Evolutionary conservation across 1,140 invertebrate species (phyloP).

Genomic region (Cecropterus lyciades): DNA sequence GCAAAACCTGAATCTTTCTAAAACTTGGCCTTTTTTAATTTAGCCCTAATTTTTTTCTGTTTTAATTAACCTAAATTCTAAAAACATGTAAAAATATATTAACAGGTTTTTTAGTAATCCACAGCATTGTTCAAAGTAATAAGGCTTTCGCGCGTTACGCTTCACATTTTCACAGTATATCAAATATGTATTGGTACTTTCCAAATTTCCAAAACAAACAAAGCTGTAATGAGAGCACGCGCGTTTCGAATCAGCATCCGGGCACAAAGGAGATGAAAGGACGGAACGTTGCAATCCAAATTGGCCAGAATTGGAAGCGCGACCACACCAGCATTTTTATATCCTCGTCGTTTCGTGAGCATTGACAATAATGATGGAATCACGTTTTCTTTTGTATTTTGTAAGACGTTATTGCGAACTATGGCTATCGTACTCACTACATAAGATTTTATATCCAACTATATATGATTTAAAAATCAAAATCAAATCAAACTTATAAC

Average conservation of each 20-base stretch:
- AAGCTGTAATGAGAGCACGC: conserved; percentile 30
- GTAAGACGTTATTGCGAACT: too few species aligned
- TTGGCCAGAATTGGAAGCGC: conserved; percentile 19
- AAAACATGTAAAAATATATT: too few species aligned
- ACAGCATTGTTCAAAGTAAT: background rate
- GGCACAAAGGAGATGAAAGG: conserved; percentile 30
- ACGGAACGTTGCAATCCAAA: conserved; percentile 21
- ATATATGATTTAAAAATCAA: too few species aligned
- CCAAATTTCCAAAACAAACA: conserved; percentile 22
- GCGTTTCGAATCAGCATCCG: conserved; percentile 31
- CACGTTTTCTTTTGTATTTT: too few species aligned
- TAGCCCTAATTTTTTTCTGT: too few species aligned
- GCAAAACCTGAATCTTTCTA: too few species aligned
- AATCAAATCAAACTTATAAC: too few species aligned
- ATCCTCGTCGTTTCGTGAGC: conserved; percentile 11
- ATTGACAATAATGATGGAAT: background rate
- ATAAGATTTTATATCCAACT: too few species aligned
- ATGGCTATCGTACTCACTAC: too few species aligned
- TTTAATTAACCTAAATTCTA: too few species aligned
- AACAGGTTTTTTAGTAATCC: background rate
- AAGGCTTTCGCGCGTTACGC: background rate
- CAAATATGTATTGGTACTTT: background rate
- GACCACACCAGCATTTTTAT: conserved; percentile 18
- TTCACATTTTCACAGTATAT: background rate
- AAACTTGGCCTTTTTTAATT: too few species aligned